These are phyloP conservation scores for Ernsta delagoae DNA, from an alignment of 2,888 invertebrate species.

Conservation along the genomic window DNA sequence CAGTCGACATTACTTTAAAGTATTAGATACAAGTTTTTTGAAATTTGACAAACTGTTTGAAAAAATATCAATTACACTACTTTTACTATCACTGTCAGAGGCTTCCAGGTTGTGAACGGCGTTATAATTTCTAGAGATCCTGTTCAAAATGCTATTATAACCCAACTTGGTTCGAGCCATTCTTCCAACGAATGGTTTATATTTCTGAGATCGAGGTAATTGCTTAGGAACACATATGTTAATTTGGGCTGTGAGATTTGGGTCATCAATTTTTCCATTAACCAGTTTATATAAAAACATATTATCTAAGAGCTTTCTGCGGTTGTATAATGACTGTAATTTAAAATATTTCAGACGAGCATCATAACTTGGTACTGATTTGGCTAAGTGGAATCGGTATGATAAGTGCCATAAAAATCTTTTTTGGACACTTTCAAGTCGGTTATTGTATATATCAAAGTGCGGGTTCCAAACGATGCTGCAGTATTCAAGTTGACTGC, in stretches of 20 bases:
- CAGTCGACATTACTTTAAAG: too few species aligned
- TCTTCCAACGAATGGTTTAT: neutral
- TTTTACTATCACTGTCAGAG: neutral
- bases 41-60: neutral
- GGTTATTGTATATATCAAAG: neutral
- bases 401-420: neutral
- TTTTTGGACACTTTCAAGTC: neutral
- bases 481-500: neutral
- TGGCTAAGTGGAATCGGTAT: neutral
- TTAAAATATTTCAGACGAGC: neutral
- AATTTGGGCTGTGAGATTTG: neutral
- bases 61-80: neutral
- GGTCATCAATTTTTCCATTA: neutral
- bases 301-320: too few species aligned
- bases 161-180: neutral
- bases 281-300: too few species aligned
- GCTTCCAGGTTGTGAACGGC: neutral
- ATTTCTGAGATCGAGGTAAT: constrained; percentile 1
- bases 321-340: too few species aligned
- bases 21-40: neutral
- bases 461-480: constrained; percentile 2
- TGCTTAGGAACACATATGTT: neutral
- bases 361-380: neutral
- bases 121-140: neutral
- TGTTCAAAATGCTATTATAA: neutral